Conservation (phyloP, 2,113 vertebrate genomes). For the Thamnaconus septentrionalis region DNA sequence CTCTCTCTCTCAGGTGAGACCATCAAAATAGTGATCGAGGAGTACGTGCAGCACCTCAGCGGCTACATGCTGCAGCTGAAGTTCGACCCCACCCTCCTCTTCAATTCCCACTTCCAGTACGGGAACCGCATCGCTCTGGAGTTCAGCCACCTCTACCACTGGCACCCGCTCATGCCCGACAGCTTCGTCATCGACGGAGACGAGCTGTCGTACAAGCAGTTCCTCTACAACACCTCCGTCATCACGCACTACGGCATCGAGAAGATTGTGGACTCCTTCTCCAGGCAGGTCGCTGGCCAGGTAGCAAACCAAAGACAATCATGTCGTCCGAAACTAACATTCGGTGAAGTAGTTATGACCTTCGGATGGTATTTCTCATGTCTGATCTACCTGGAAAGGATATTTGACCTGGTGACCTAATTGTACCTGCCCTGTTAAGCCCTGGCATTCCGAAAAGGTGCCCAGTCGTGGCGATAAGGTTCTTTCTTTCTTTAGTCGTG, state of each 20-base stretch:
- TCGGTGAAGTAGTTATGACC: too few species aligned
- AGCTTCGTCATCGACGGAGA: constrained; percentile 81
- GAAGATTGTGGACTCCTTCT: constrained; percentile 87
- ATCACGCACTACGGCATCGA: constrained; percentile 85
- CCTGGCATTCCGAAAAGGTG: too few species aligned
- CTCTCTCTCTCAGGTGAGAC: constrained; percentile 84
- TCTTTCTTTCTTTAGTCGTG: too few species aligned
- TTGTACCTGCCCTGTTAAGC: too few species aligned
- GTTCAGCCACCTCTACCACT: constrained; percentile 98
- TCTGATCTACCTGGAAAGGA: too few species aligned
- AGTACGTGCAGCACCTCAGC: constrained; percentile 97
- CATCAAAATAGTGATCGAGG: constrained; percentile 92
- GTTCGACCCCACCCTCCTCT: constrained; percentile 91
- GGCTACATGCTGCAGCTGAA: constrained; percentile 89
- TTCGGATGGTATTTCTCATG: too few species aligned
- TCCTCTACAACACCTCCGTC: constrained; percentile 91
- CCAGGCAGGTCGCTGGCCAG: constrained; percentile 87
- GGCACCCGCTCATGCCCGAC: constrained; percentile 95
- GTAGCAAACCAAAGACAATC: constrained; percentile 63
- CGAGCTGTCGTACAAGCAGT: constrained; percentile 82
- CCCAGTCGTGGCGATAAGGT: too few species aligned
- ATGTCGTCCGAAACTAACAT: too few species aligned
- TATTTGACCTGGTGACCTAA: too few species aligned
- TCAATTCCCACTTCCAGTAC: constrained; percentile 87
- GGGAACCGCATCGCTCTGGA: constrained; percentile 90